phyloP scores from a whole-genome alignment of 2,113 vertebrate genomes.

The Macroglossus sobrinus region DNA sequence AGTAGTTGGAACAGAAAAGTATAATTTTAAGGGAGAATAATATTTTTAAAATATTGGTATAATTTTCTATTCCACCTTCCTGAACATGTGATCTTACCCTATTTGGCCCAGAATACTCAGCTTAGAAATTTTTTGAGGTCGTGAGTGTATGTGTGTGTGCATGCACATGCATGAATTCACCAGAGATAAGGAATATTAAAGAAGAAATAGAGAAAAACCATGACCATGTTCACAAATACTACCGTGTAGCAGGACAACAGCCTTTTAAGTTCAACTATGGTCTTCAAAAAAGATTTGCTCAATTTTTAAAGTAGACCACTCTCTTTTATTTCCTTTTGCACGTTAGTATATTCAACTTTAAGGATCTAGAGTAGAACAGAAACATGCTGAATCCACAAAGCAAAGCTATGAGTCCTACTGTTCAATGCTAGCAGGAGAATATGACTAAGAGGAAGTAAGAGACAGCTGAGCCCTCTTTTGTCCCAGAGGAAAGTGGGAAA shows the following conservation, averaged over 20 bases:
- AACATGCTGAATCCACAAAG: background rate
- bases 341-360: background rate
- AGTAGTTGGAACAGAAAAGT: constrained; percentile 6
- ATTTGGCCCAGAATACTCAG: background rate
- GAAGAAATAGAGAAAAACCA: background rate
- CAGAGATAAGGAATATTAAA: background rate
- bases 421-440: background rate
- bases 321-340: background rate
- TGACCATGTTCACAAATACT: background rate
- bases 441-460: background rate
- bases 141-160: background rate
- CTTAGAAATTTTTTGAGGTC: background rate
- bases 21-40: constrained; percentile 42
- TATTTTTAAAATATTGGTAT: constrained; percentile 60
- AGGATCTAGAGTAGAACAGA: background rate
- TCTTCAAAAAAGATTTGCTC: background rate
- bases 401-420: background rate
- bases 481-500: background rate
- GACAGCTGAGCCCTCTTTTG: background rate
- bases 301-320: background rate
- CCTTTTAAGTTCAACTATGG: background rate
- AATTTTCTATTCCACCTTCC: constrained; percentile 15
- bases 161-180: fast-evolving
- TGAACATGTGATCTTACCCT: background rate
- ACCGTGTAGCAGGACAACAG: background rate